phyloP scores from a whole-genome alignment of 2,113 vertebrate genomes.

The Cyphomyrus plagiostoma region DNA sequence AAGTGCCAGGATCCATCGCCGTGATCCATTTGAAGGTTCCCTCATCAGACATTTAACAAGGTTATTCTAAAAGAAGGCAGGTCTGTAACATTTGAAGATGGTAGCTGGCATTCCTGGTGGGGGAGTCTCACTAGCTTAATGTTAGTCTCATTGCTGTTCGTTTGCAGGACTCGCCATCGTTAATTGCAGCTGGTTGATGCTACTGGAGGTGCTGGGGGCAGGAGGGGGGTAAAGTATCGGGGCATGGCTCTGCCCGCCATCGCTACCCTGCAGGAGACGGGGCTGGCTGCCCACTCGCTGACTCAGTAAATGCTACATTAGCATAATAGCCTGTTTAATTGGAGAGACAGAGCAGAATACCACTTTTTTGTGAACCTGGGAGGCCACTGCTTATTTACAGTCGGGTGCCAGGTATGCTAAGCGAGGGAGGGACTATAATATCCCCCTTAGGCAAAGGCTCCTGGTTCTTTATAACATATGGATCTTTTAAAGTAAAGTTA shows the following conservation, averaged over 20 bases:
- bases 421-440: conserved; percentile 51
- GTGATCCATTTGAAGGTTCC: not conserved
- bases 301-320: conserved; percentile 73
- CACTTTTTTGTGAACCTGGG: conserved; percentile 49
- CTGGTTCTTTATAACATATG: conserved; percentile 46
- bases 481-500: conserved; percentile 11
- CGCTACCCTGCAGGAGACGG: conserved; percentile 31
- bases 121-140: conserved; percentile 34
- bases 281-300: conserved; percentile 59
- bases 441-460: conserved; percentile 30
- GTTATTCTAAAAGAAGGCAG: conserved; percentile 21
- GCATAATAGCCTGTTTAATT: conserved; percentile 71
- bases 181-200: conserved; percentile 41
- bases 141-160: conserved; percentile 36
- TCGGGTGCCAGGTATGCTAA: conserved; percentile 49
- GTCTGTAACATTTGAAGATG: conserved; percentile 33
- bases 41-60: not conserved
- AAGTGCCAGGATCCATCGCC: not conserved
- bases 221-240: conserved; percentile 36
- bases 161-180: conserved; percentile 37
- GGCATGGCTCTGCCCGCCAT: conserved; percentile 38
- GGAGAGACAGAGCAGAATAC: conserved; percentile 47
- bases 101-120: conserved; percentile 9
- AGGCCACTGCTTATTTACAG: conserved; percentile 52
- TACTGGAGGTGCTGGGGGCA: not conserved